Evolutionary conservation across 2,888 invertebrate species (phyloP).

Genomic region (Acanthococcus lagerstroemiae): DNA sequence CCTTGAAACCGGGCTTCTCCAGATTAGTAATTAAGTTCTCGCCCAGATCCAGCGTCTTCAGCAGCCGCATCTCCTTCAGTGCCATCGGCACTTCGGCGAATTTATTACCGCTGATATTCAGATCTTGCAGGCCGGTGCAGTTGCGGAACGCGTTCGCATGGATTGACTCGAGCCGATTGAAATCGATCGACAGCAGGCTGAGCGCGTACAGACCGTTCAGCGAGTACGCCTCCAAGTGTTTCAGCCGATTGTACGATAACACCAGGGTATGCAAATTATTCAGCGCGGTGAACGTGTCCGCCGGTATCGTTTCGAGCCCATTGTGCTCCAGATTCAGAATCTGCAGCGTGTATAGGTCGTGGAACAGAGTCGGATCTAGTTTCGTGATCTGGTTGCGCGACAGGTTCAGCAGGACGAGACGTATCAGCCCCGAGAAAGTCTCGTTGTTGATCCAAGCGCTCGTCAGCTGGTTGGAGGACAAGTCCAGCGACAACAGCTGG

Average conservation of each 20-base stretch:
- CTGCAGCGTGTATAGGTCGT: conserved; percentile 74
- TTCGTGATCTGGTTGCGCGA: conserved; percentile 73
- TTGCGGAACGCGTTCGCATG: conserved; percentile 82
- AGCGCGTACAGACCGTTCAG: conserved; percentile 80
- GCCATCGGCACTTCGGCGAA: conserved; percentile 70
- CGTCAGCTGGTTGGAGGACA: conserved; percentile 75
- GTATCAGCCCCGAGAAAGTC: conserved; percentile 77
- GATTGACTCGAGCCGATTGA: conserved; percentile 70
- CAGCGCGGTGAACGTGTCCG: conserved; percentile 81
- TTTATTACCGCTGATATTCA: conserved; percentile 80
- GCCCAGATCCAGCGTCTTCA: conserved; percentile 80
- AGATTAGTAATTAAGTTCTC: conserved; percentile 77
- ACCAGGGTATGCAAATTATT: conserved; percentile 83
- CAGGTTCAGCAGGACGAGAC: conserved; percentile 74
- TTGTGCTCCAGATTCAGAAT: conserved; percentile 78
- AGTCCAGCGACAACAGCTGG: conserved; percentile 67
- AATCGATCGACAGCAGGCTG: conserved; percentile 72
- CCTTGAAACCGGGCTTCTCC: conserved; percentile 70
- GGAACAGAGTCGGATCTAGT: conserved; percentile 72
- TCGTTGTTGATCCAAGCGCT: conserved; percentile 76
- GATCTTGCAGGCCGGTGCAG: conserved; percentile 79
- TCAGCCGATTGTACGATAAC: conserved; percentile 74
- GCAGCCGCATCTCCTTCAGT: conserved; percentile 69
- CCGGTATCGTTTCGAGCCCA: conserved; percentile 68
- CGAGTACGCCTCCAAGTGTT: conserved; percentile 73